Evolutionary conservation across 2,797 vertebrate species (phyloP).

Genomic region (Chaetodon trifasciatus): DNA sequence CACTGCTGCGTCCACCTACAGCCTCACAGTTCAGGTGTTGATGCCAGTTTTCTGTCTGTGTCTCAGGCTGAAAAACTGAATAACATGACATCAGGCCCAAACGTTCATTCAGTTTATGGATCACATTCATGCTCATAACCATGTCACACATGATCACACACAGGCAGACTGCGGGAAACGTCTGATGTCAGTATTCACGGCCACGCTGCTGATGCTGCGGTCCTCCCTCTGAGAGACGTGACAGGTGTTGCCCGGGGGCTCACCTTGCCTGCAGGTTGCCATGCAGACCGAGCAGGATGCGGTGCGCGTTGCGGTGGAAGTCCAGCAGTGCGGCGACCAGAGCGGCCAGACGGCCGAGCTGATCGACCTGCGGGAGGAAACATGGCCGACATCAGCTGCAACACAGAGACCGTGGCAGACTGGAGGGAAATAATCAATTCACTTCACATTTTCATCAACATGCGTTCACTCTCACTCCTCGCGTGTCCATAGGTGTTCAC

Average conservation of each 20-base stretch:
- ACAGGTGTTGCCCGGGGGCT: neutral
- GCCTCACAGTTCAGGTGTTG: too few species aligned
- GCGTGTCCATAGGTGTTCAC: too few species aligned
- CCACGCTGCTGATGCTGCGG: neutral
- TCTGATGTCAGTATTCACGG: neutral
- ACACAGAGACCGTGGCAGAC: too few species aligned
- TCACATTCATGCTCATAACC: too few species aligned
- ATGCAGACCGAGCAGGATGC: conserved; percentile 90
- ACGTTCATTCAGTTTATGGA: too few species aligned
- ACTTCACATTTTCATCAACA: neutral
- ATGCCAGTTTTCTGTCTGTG: too few species aligned
- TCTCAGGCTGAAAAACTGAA: too few species aligned
- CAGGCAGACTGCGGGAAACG: too few species aligned
- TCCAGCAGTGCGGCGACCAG: conserved; percentile 89
- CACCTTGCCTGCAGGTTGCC: conserved; percentile 89
- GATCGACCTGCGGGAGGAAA: conserved; percentile 85
- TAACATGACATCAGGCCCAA: too few species aligned
- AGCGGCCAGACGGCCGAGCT: conserved; percentile 87
- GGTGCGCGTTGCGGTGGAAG: conserved; percentile 89
- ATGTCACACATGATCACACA: too few species aligned
- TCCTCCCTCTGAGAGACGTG: neutral
- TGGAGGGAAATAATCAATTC: neutral
- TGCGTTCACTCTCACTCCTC: neutral
- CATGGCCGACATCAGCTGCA: neutral
- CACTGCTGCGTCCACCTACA: too few species aligned